Conservation (phyloP, 2,888 invertebrate species). For the Harpagoxenus sublaevis region DNA sequence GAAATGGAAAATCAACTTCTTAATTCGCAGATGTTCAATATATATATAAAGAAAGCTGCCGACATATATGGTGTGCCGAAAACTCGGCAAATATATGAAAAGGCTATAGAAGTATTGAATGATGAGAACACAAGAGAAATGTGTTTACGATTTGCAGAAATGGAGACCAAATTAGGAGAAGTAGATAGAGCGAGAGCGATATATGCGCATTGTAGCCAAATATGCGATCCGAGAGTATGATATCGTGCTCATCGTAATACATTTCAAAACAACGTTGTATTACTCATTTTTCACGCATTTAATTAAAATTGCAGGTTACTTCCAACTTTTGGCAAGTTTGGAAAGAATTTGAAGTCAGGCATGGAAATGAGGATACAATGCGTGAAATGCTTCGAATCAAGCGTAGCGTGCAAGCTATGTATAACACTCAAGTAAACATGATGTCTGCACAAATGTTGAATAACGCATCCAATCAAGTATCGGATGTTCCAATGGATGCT, state of each 20-base stretch:
- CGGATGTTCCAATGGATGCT: conserved; percentile 92
- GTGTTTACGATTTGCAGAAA: conserved; percentile 98
- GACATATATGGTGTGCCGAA: conserved; percentile 99
- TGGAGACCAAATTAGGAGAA: conserved; percentile 99
- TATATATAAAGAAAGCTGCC: conserved; percentile 99
- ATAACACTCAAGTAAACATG: conserved; percentile 99
- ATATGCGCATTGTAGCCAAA: conserved; percentile 99
- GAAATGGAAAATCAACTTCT: conserved; percentile 6
- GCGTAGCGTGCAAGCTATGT: conserved; percentile 98
- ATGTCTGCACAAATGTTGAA: conserved; percentile 99
- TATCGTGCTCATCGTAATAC: conserved; percentile 88
- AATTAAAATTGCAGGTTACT: conserved; percentile 44
- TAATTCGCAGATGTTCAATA: conserved; percentile 94
- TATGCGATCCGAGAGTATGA: conserved; percentile 97
- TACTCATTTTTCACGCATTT: neutral
- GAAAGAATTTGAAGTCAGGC: conserved; percentile 98
- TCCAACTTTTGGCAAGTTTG: conserved; percentile 56
- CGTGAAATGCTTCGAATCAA: conserved; percentile 99
- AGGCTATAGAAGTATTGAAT: conserved; percentile 97
- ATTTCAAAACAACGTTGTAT: neutral
- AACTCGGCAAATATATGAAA: conserved; percentile 98
- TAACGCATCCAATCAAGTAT: conserved; percentile 90
- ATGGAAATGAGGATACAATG: conserved; percentile 99
- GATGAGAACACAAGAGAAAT: conserved; percentile 97
- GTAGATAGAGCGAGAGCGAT: conserved; percentile 98